These are phyloP conservation scores for Drosophila parabipectinata DNA, from an alignment of 1,140 invertebrate genomes.

Conservation along the genomic window DNA sequence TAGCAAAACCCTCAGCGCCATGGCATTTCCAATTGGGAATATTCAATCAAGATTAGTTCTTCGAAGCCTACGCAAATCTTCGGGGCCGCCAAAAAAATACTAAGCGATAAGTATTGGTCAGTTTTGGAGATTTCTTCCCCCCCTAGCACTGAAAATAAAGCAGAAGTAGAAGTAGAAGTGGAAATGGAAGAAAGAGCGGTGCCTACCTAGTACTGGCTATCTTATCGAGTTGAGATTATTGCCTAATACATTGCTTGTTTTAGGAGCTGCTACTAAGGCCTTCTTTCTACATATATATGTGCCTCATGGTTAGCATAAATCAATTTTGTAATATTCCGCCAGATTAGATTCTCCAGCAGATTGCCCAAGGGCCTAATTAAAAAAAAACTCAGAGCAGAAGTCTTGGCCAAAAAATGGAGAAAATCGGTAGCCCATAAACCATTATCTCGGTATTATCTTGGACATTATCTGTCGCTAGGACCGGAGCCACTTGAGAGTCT, in stretches of 20 bases:
- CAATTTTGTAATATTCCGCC: slow-evolving; percentile 21
- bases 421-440: slow-evolving; percentile 12
- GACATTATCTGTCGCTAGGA: slow-evolving; percentile 18
- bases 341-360: neutral
- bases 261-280: slow-evolving; percentile 32
- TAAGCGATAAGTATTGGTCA: slow-evolving; percentile 41
- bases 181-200: neutral
- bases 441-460: slow-evolving; percentile 24
- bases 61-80: slow-evolving; percentile 34
- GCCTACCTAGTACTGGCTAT: slow-evolving; percentile 4
- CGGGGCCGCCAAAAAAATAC: neutral
- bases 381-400: neutral
- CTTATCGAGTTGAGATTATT: slow-evolving; percentile 51
- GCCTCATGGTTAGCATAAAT: slow-evolving; percentile 36
- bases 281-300: neutral
- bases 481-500: slow-evolving; percentile 5
- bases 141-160: slow-evolving; percentile 1
- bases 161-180: slow-evolving; percentile 3
- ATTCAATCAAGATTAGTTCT: slow-evolving; percentile 39
- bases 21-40: slow-evolving; percentile 25
- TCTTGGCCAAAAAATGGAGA: neutral
- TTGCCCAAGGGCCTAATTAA: slow-evolving; percentile 23
- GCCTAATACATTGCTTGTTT: slow-evolving; percentile 44
- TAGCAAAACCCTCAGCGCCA: slow-evolving; percentile 21
- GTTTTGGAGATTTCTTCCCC: slow-evolving; percentile 19